These are phyloP conservation scores for Cololabis saira DNA, from an alignment of 2,113 vertebrate species.

Conservation along the genomic window DNA sequence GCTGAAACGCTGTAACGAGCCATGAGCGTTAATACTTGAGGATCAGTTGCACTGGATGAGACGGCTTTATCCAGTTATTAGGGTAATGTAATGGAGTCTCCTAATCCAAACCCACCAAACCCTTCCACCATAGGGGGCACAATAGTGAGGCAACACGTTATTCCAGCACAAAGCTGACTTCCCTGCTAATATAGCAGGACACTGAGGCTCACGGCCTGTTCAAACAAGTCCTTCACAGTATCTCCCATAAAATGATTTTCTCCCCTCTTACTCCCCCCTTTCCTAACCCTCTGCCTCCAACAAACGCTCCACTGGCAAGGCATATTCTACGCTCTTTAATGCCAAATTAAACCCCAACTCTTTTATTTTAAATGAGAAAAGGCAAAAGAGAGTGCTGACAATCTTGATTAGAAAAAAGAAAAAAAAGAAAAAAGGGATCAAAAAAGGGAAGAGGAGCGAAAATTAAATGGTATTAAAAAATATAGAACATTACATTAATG, in stretches of 20 bases:
- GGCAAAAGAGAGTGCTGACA: conserved; percentile 78
- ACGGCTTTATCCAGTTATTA: conserved; percentile 81
- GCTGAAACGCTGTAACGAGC: conserved; percentile 73
- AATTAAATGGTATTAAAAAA: conserved; percentile 83
- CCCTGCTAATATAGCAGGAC: conserved; percentile 74
- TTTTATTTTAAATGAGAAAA: conserved; percentile 85
- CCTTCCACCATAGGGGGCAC: conserved; percentile 76
- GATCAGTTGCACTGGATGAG: conserved; percentile 79
- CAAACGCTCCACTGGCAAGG: conserved; percentile 78
- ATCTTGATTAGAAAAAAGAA: conserved; percentile 79
- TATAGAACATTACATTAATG: conserved; percentile 83
- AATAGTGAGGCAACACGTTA: conserved; percentile 75
- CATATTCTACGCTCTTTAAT: conserved; percentile 81
- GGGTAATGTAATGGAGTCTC: conserved; percentile 80
- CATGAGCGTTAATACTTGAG: conserved; percentile 77
- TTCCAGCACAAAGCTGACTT: conserved; percentile 72
- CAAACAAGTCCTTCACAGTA: conserved; percentile 85
- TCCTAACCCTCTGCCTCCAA: conserved; percentile 65
- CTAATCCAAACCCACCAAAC: conserved; percentile 79
- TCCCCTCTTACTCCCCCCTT: conserved; percentile 62
- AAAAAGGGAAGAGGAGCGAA: conserved; percentile 67
- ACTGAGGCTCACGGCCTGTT: conserved; percentile 74
- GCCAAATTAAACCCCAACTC: conserved; percentile 83
- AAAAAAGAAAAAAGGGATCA: conserved; percentile 57
- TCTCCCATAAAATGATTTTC: conserved; percentile 84